These are phyloP conservation scores for Carapus acus DNA, from an alignment of 2,797 vertebrate genomes.

Conservation along the genomic window DNA sequence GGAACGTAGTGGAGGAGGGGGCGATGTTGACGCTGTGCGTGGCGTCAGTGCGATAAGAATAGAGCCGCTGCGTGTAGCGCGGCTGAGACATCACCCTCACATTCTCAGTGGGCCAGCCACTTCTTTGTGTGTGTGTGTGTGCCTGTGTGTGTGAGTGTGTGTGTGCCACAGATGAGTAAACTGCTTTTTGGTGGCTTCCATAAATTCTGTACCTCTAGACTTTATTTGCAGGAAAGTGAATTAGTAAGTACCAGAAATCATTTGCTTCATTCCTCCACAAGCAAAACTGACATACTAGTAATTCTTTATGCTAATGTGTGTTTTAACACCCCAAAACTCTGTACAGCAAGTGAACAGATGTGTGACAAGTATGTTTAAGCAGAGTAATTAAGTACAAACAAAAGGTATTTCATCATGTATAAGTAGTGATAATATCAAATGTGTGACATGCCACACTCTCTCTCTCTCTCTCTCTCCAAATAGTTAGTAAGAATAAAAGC, in stretches of 20 bases:
- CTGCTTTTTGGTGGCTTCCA: constrained; percentile 19
- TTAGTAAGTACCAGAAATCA: too few species aligned
- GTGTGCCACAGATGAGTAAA: constrained; percentile 46
- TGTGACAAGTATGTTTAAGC: too few species aligned
- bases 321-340: not conserved
- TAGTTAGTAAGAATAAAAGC: too few species aligned
- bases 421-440: too few species aligned
- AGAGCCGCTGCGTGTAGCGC: constrained; percentile 74
- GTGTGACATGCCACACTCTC: too few species aligned
- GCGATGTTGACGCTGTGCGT: constrained; percentile 76
- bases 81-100: constrained; percentile 76
- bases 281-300: too few species aligned
- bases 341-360: not conserved
- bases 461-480: too few species aligned
- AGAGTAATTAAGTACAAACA: too few species aligned
- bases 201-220: not conserved
- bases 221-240: not conserved
- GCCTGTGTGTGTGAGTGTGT: constrained; percentile 23
- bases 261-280: too few species aligned
- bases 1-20: constrained; percentile 70
- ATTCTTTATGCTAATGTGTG: not conserved
- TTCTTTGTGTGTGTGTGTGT: constrained; percentile 37
- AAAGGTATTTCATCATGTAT: too few species aligned
- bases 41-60: constrained; percentile 82
- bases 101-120: constrained; percentile 62